These are phyloP conservation scores for Smittia sp. DNA, from an alignment of 2,888 invertebrate species.

Conservation along the genomic window DNA sequence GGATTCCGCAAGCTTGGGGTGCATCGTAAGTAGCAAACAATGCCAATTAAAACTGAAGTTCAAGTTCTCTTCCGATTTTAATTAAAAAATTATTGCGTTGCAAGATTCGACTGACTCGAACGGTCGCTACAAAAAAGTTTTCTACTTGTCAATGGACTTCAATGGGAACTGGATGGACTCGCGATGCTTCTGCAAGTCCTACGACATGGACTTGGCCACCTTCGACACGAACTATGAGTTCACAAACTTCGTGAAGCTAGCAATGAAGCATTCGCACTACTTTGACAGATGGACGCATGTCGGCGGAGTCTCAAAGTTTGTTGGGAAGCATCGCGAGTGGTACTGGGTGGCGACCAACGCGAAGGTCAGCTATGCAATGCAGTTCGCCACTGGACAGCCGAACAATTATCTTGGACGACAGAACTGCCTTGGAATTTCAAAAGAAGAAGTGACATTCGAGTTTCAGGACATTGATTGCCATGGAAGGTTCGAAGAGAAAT, in stretches of 20 bases:
- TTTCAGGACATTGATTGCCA: slow-evolving; percentile 39
- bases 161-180: slow-evolving; percentile 32
- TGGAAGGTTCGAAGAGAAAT: slow-evolving; percentile 35
- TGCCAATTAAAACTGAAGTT: slow-evolving; percentile 14
- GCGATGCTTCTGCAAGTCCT: slow-evolving; percentile 29
- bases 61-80: slow-evolving; percentile 26
- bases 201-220: slow-evolving; percentile 27
- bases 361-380: neutral
- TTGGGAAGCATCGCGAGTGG: slow-evolving; percentile 25
- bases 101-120: slow-evolving; percentile 20
- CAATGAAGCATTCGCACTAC: neutral
- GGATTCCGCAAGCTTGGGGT: slow-evolving; percentile 28
- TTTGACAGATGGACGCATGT: slow-evolving; percentile 36
- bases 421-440: slow-evolving; percentile 30
- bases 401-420: slow-evolving; percentile 36
- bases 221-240: slow-evolving; percentile 31
- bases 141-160: slow-evolving; percentile 34
- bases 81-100: slow-evolving; percentile 17
- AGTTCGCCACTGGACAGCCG: slow-evolving; percentile 31
- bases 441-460: slow-evolving; percentile 32
- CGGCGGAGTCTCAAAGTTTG: slow-evolving; percentile 31
- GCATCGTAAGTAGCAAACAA: slow-evolving; percentile 31
- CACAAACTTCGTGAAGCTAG: slow-evolving; percentile 20
- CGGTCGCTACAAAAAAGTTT: slow-evolving; percentile 18
- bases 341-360: slow-evolving; percentile 30